Base-by-base conservation (phyloP, 2,888 invertebrate genomes). In the Argyresthia albistria region DNA sequence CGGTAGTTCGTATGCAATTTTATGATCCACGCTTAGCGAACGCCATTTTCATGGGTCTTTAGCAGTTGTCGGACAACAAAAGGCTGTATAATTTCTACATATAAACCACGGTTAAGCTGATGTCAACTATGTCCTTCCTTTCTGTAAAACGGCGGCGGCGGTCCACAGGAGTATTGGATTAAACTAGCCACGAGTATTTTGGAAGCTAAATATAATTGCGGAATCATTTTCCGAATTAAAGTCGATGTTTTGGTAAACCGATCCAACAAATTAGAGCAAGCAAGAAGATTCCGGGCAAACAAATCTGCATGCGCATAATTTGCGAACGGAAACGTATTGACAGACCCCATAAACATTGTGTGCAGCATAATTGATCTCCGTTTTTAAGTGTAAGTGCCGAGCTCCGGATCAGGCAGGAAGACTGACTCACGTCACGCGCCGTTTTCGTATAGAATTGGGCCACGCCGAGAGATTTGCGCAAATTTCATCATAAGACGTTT, bases 1-100 rank as follows among this genome's bases (percentile, higher is more conserved):
- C 84, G 36, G 52, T 72, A 73, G 76, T 75, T 78, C 69, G 68
- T 71, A 73, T 70, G 75, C 76, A 74, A 73, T 76, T 84, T 84
- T 81, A 83, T 71, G 78, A 80, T 76, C 73, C 62, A 63, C 69
- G 67, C 66, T 74, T 67, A 42, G 75, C 64, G 62, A 71, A 69
- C 62, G 67, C 64, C 65, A 70, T 77, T 82, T 74, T 78, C 73
- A 73, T 64, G 64, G 70, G 67, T 68, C 69, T 70, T 62, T 63
- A 70, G 60, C 58, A 61, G 65, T 65, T 63, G 58, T 63, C 63
- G 70, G 74, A 72, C 73, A 73, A 66, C 50, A 50, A 42, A 50
- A 42, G 43, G 66, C 6, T 25, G 2, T 25, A 25, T 25, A 25
- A 25, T 25, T 25, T 6, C 25, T 25, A 25, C 25, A 25, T 25